Conservation (phyloP, 2,113 vertebrate species). For the Calyptomena viridis region DNA sequence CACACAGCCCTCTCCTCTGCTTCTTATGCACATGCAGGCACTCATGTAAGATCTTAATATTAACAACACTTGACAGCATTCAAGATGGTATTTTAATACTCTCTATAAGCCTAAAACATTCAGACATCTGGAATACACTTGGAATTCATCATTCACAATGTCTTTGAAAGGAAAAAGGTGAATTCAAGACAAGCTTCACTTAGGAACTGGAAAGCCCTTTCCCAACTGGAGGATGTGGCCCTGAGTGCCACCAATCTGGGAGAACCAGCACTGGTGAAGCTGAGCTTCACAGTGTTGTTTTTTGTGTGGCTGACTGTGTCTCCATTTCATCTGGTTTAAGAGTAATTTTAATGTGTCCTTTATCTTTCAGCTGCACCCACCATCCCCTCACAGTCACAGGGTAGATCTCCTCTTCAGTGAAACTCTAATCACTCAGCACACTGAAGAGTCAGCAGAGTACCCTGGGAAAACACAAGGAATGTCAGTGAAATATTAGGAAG, state of each 20-base stretch:
- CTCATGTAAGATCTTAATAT: neutral
- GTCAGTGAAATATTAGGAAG: neutral
- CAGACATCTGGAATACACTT: neutral
- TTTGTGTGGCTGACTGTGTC: neutral
- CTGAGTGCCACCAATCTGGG: neutral
- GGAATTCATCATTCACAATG: neutral
- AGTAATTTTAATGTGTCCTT: neutral
- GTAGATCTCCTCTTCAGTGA: too few species aligned
- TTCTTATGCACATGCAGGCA: neutral
- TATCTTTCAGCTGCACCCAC: neutral
- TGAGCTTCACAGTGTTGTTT: fast-evolving
- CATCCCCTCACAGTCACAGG: fast-evolving
- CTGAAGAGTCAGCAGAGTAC: neutral
- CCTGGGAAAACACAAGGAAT: neutral
- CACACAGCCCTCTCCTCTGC: neutral
- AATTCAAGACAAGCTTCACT: neutral
- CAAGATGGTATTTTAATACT: neutral
- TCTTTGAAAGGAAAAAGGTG: neutral
- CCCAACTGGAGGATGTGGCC: neutral
- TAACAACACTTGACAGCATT: neutral
- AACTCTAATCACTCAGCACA: neutral
- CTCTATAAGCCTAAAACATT: neutral
- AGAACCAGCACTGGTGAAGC: too few species aligned
- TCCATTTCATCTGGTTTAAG: neutral
- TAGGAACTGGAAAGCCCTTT: too few species aligned